These are phyloP conservation scores for Bursaphelenchus mucronatus DNA, from an alignment of 1,140 invertebrate species.

Conservation along the genomic window DNA sequence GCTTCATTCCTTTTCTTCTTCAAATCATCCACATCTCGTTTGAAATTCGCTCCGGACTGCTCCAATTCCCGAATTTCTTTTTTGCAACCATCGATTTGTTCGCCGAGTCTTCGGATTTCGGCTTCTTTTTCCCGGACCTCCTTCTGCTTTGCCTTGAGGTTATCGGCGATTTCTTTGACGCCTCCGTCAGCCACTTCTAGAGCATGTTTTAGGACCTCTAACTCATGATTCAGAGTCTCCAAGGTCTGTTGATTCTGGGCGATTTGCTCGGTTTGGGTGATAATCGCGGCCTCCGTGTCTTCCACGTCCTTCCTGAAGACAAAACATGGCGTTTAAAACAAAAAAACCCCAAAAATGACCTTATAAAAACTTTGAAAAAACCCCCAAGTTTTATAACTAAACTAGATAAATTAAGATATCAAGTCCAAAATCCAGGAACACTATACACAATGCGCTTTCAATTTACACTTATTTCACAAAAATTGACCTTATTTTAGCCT, in stretches of 20 bases:
- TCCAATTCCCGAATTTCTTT: slow-evolving; percentile 13
- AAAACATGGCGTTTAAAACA: too few species aligned
- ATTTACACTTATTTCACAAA: too few species aligned
- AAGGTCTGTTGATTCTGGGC: not conserved
- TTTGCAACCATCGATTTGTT: not conserved
- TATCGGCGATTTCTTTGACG: slow-evolving; percentile 7
- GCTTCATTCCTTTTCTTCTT: slow-evolving; percentile 10
- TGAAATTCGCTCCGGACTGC: slow-evolving; percentile 4
- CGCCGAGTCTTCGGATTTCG: not conserved
- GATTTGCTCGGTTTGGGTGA: too few species aligned
- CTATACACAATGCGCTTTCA: too few species aligned
- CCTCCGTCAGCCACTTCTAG: slow-evolving; percentile 1
- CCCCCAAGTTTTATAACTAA: too few species aligned
- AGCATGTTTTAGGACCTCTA: not conserved
- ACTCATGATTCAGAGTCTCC: slow-evolving; percentile 14
- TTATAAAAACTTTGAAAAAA: too few species aligned
- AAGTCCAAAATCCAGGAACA: too few species aligned
- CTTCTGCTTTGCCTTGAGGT: slow-evolving; percentile 21
- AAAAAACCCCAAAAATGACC: too few species aligned
- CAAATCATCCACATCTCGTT: not conserved
- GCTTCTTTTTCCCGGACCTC: slow-evolving; percentile 19
- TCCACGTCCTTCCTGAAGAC: too few species aligned
- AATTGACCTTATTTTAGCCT: too few species aligned
- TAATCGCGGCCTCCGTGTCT: too few species aligned
- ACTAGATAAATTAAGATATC: too few species aligned